phyloP scores from a whole-genome alignment of 2,113 vertebrate genomes.

The Sceloporus undulatus region DNA sequence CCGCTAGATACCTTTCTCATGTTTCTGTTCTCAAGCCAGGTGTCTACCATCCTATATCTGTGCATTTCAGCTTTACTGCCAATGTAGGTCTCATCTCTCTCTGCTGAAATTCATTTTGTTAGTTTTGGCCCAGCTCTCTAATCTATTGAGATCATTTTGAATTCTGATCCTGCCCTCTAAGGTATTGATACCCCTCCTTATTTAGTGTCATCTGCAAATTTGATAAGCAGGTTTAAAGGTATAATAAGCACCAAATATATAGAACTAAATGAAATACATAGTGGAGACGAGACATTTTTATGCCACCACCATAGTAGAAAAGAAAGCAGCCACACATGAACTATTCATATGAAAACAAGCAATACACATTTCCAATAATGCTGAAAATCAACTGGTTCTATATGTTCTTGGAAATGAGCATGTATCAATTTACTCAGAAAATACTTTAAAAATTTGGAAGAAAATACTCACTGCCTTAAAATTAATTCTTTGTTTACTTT shows the following conservation, averaged over 20 bases:
- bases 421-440: neutral
- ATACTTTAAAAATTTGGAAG: neutral
- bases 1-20: too few relatives aligned
- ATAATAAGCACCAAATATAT: neutral
- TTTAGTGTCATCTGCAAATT: too few relatives aligned
- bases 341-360: neutral
- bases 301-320: neutral
- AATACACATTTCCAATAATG: neutral
- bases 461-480: neutral
- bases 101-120: too few relatives aligned
- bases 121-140: too few relatives aligned
- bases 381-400: neutral
- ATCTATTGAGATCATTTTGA: too few relatives aligned
- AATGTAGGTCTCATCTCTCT: too few relatives aligned
- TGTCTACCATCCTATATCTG: too few relatives aligned
- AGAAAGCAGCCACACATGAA: neutral
- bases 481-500: conserved; percentile 20
- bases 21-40: too few relatives aligned
- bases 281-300: neutral
- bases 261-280: neutral
- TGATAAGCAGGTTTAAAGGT: too few relatives aligned
- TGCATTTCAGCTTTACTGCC: too few relatives aligned
- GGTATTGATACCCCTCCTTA: too few relatives aligned
- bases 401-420: neutral
- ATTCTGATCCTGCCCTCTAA: too few relatives aligned